A percentile compares a stretch with the other conserved stretches of the same genome.
Conservation (phyloP, 2,113 vertebrate species). For the Rhagologus leucostigma region DNA sequence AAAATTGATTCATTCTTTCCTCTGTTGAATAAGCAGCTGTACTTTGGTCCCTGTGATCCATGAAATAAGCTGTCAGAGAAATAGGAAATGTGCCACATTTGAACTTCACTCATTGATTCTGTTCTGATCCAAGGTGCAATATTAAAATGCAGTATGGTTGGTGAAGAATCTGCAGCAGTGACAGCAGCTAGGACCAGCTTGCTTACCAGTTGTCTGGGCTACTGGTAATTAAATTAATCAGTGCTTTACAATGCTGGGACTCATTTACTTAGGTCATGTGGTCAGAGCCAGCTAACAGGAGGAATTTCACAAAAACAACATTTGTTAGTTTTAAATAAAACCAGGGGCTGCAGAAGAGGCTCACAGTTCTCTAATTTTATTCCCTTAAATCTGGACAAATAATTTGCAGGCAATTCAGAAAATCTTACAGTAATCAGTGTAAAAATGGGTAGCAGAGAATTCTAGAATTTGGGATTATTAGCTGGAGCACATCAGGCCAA, state of each 20-base stretch:
- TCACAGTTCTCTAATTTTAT: not conserved
- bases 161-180: not conserved
- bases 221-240: conserved; percentile 11
- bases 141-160: not conserved
- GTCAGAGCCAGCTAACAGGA: not conserved
- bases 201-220: not conserved
- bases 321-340: not conserved
- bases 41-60: conserved; percentile 72
- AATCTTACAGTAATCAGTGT: not conserved
- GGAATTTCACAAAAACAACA: not conserved
- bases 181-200: not conserved
- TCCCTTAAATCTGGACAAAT: not conserved
- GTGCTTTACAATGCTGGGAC: not conserved
- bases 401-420: not conserved
- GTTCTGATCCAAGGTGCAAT: not conserved
- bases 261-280: conserved; percentile 1
- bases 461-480: not conserved
- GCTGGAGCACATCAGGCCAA: not conserved
- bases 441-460: not conserved
- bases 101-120: conserved; percentile 53
- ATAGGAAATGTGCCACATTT: conserved; percentile 62
- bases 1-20: conserved; percentile 73
- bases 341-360: not conserved
- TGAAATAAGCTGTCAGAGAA: conserved; percentile 74
- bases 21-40: conserved; percentile 72